phyloP scores from a whole-genome alignment of 1,140 invertebrate genomes.

The Drosophila sp. region DNA sequence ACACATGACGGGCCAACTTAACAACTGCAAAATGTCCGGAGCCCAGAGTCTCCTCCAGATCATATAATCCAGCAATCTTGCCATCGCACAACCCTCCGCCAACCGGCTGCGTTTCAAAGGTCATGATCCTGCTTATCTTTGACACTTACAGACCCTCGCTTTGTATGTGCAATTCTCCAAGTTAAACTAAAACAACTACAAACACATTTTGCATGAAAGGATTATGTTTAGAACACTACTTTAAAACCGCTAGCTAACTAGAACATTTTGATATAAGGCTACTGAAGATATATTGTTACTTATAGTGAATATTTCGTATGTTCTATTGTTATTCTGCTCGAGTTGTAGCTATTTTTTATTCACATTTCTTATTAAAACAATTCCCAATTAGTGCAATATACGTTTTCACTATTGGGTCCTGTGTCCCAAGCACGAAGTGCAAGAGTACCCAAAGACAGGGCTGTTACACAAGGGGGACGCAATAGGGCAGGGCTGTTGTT shows the following conservation, averaged over 20 bases:
- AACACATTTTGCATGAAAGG: constrained; percentile 25
- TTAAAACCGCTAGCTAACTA: constrained; percentile 17
- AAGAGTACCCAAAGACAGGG: constrained; percentile 44
- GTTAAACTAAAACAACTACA: constrained; percentile 59
- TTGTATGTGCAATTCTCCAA: constrained; percentile 48
- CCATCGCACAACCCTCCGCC: constrained; percentile 88
- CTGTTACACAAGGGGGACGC: constrained; percentile 68
- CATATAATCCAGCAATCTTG: constrained; percentile 98
- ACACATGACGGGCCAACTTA: constrained; percentile 98
- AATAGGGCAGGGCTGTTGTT: constrained; percentile 65
- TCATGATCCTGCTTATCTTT: constrained; percentile 64
- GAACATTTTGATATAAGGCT: constrained; percentile 15
- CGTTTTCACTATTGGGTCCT: constrained; percentile 47
- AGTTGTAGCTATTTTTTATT: constrained; percentile 11
- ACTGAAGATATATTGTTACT: constrained; percentile 7
- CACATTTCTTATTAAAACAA: constrained; percentile 1
- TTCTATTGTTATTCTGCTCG: background rate
- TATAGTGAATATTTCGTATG: constrained; percentile 1
- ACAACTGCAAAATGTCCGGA: constrained; percentile 99
- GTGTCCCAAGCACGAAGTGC: constrained; percentile 28
- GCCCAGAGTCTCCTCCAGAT: constrained; percentile 97
- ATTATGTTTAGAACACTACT: constrained; percentile 26
- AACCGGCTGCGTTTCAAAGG: constrained; percentile 73
- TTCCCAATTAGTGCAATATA: constrained; percentile 23
- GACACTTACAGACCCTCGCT: constrained; percentile 15